Evolutionary conservation across 53 echinoderm and acorn worm genomes (phyloP).

Genomic region (Zoroaster sp.): DNA sequence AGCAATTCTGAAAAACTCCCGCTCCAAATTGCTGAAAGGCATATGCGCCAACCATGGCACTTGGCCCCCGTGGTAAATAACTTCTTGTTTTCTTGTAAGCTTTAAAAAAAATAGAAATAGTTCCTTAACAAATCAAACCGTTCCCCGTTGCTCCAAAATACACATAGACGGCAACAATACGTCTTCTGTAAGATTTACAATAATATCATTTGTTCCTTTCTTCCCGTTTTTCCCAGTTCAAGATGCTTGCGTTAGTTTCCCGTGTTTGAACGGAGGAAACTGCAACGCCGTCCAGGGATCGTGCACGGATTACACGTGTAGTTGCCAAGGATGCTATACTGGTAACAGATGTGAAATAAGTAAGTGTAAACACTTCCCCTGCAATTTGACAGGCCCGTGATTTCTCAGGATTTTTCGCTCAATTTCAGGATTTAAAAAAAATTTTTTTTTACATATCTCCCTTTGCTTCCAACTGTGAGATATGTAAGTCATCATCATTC

Average conservation of each 20-base stretch:
- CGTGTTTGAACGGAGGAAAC: conserved; percentile 66
- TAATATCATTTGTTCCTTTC: background rate
- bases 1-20: no score
- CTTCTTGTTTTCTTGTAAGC: no score
- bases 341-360: conserved; percentile 61
- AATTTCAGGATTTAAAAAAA: no score
- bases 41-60: no score
- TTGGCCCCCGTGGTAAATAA: no score
- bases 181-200: background rate
- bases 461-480: no score
- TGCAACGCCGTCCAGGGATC: conserved; percentile 50
- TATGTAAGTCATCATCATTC: no score
- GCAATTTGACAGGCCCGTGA: background rate
- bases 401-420: background rate
- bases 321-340: conserved; percentile 67
- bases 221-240: conserved; percentile 38
- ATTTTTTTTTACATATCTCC: no score
- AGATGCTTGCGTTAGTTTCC: conserved; percentile 66
- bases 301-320: conserved; percentile 61
- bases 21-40: no score
- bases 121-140: no score
- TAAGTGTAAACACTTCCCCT: conserved; percentile 42
- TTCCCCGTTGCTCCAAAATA: no score
- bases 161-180: background rate
- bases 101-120: no score